Evolutionary conservation across 2,888 invertebrate species (phyloP).

Genomic region (Beris morrisii): DNA sequence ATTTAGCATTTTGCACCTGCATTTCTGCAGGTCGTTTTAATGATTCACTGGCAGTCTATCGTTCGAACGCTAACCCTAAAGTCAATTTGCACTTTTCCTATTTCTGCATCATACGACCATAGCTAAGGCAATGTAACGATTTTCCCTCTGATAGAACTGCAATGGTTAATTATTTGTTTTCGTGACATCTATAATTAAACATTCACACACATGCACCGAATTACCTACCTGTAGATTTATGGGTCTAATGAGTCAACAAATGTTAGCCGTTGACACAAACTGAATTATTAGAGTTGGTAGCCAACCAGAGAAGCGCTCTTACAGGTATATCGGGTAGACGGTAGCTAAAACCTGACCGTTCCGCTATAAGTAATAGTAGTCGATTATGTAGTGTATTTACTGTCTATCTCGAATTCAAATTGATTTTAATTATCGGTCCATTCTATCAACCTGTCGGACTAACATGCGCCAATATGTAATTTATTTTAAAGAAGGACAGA

Average conservation of each 20-base stretch:
- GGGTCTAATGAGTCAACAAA: slow-evolving; percentile 45
- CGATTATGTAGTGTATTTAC: slow-evolving; percentile 8
- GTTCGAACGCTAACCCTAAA: slow-evolving; percentile 3
- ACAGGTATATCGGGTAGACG: background rate
- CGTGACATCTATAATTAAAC: slow-evolving; percentile 46
- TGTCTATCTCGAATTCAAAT: slow-evolving; percentile 18
- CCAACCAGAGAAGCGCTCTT: slow-evolving; percentile 19
- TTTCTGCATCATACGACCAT: slow-evolving; percentile 5
- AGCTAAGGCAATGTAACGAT: background rate
- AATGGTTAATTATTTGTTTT: slow-evolving; percentile 44
- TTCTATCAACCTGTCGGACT: slow-evolving; percentile 31
- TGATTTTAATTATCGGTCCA: slow-evolving; percentile 32
- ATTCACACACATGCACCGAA: slow-evolving; percentile 40
- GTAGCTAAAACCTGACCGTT: background rate
- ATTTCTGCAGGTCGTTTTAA: background rate
- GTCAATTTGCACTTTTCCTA: slow-evolving; percentile 24
- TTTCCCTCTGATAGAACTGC: slow-evolving; percentile 32
- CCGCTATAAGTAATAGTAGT: too few species aligned
- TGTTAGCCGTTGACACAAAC: slow-evolving; percentile 43
- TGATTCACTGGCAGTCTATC: background rate
- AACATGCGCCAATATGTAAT: slow-evolving; percentile 8
- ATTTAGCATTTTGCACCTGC: slow-evolving; percentile 2
- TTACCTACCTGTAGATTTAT: slow-evolving; percentile 40
- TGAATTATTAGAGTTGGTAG: slow-evolving; percentile 43
- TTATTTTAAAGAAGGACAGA: slow-evolving; percentile 12